Evolutionary conservation across 2,888 invertebrate species (phyloP), one percentile per base, ranked within the genome.

Genomic region (Micoletzkya japonica): DNA sequence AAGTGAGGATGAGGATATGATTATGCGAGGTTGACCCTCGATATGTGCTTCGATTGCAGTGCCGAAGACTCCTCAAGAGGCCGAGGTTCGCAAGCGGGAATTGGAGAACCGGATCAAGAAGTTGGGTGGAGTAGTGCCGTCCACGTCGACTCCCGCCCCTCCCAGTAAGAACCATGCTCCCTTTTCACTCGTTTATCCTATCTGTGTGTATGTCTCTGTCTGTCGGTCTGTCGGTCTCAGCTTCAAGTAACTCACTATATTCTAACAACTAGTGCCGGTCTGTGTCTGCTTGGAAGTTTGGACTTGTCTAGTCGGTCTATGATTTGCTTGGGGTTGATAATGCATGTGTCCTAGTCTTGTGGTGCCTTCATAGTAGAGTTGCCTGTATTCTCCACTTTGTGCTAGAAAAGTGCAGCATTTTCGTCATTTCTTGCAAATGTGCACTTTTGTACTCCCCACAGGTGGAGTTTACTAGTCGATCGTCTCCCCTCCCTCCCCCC

Each of bases 1-100:
- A n/a, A n/a, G n/a, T n/a, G n/a, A n/a, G n/a, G n/a, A n/a, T n/a
- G n/a, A n/a, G n/a, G n/a, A n/a, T n/a, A n/a, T n/a, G n/a, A n/a
- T n/a, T n/a, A n/a, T n/a, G n/a, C n/a, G n/a, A n/a, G n/a, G n/a
- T n/a, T 28, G 24, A 34, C 7, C 30, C 17, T n/a, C 58, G 24
- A 30, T 49, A 14, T 44, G 6, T 44, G 14, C 30, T 10, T 44
- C 4, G 17, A 26, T 75, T 76, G 71, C 72, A 80, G 79, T 74
- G 32, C 73, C 77, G 24, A 78, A 76, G 71, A 72, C 67, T 4
- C 54, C 58, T 1, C 60, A 70, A n/a, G 79, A 78, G 39, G 52
- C 74, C 26, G 76, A 75, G 39, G 68, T 64, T 60, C 70, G 74
- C 58, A 77, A 75, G 64, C 70, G 68, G 39, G 78, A 79, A 44